Conservation (phyloP, 2,797 vertebrate genomes). For the Paratrypauchen microcephalus region DNA sequence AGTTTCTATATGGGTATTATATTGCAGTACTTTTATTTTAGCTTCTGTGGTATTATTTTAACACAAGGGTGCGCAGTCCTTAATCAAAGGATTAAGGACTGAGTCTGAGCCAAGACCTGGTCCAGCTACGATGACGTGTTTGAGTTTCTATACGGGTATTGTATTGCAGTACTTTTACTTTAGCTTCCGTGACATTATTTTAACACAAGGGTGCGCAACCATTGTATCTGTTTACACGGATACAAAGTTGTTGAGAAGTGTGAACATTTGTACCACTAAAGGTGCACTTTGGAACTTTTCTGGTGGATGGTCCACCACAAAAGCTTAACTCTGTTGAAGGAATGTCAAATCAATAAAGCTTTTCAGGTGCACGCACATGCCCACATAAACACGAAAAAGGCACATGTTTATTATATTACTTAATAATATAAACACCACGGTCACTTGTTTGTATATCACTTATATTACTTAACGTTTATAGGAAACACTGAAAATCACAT, state of each 20-base stretch:
- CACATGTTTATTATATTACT: no score
- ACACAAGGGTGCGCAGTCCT: no score
- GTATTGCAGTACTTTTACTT: neutral
- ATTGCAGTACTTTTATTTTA: neutral
- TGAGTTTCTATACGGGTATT: neutral
- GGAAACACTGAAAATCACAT: no score
- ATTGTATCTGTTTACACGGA: neutral
- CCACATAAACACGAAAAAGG: no score
- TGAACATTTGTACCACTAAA: neutral
- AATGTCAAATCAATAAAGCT: no score
- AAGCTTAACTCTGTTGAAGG: no score
- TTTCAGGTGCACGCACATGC: no score
- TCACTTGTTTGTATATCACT: no score
- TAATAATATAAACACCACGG: no score
- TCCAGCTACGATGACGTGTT: slow-evolving; percentile 6
- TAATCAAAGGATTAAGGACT: slow-evolving; percentile 10
- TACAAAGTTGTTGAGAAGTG: neutral
- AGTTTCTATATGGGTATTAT: neutral
- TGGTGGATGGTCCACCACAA: neutral
- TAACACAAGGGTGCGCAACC: neutral
- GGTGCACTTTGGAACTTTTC: neutral
- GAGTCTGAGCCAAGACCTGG: slow-evolving; percentile 9
- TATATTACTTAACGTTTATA: no score
- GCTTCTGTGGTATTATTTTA: neutral
- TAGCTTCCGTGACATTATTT: neutral